These are phyloP conservation scores for Drosophila murphyi DNA, from an alignment of 1,140 invertebrate genomes.

Conservation along the genomic window DNA sequence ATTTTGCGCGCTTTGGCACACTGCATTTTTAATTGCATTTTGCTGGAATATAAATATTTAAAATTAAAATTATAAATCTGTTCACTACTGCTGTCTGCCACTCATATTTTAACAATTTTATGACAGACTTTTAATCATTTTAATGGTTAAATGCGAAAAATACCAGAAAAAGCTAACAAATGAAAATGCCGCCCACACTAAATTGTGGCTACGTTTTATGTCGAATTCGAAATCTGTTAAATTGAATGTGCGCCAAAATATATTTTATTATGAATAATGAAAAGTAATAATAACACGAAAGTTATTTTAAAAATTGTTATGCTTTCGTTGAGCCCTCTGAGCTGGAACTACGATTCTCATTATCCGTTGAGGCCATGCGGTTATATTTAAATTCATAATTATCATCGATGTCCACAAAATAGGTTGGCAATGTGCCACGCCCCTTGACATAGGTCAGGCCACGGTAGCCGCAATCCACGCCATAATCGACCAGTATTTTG, in stretches of 20 bases:
- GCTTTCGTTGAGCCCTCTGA: not conserved
- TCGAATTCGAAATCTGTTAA: not conserved
- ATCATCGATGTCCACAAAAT: constrained; percentile 25
- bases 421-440: constrained; percentile 32
- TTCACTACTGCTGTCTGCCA: too few species aligned
- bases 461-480: constrained; percentile 33
- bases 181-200: not conserved
- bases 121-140: too few species aligned
- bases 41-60: too few species aligned
- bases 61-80: too few species aligned
- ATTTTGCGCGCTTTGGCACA: not conserved
- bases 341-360: not conserved
- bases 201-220: not conserved
- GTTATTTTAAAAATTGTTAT: too few species aligned
- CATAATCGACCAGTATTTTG: constrained; percentile 85
- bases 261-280: too few species aligned
- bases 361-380: not conserved
- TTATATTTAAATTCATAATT: constrained; percentile 19
- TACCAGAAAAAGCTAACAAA: not conserved
- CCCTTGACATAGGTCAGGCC: constrained; percentile 45
- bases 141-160: not conserved
- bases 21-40: not conserved
- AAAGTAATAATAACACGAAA: too few species aligned
- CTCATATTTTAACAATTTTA: too few species aligned
- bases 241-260: too few species aligned